These are phyloP conservation scores for Parambassis ranga DNA, from an alignment of 2,797 vertebrate species.

Conservation along the genomic window DNA sequence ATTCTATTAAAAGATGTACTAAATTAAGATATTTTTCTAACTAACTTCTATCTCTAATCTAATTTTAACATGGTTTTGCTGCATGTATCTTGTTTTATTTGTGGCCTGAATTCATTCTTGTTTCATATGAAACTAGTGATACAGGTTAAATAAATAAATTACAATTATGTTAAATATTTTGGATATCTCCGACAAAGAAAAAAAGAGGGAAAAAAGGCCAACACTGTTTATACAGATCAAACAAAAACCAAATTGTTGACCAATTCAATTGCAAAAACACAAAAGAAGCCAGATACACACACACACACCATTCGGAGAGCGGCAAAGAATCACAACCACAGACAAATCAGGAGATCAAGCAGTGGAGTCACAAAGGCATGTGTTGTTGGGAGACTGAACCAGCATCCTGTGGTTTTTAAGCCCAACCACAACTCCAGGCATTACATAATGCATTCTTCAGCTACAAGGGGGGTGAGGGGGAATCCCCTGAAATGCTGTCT, in stretches of 20 bases:
- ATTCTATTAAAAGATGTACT: too few species aligned
- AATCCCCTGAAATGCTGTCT: slow-evolving; percentile 59
- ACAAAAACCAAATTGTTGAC: neutral
- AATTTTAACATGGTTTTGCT: too few species aligned
- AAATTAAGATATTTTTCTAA: too few species aligned
- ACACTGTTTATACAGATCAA: neutral
- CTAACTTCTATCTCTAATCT: too few species aligned
- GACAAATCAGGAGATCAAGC: slow-evolving; percentile 28
- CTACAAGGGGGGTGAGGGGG: slow-evolving; percentile 55
- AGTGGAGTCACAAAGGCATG: slow-evolving; percentile 19
- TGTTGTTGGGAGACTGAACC: slow-evolving; percentile 23
- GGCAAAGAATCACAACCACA: slow-evolving; percentile 1
- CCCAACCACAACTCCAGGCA: slow-evolving; percentile 40
- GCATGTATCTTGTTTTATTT: too few species aligned
- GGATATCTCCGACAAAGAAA: too few species aligned
- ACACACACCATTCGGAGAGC: neutral
- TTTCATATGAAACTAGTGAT: too few species aligned
- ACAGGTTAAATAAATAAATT: too few species aligned
- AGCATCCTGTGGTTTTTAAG: slow-evolving; percentile 50
- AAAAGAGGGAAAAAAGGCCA: too few species aligned
- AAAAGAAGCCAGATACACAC: neutral
- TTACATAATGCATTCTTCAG: slow-evolving; percentile 53
- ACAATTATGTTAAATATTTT: too few species aligned
- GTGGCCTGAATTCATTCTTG: too few species aligned
- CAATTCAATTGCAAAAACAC: slow-evolving; percentile 13